Conservation (phyloP, 2,797 vertebrate genomes). For the Leuciscus waleckii region DNA sequence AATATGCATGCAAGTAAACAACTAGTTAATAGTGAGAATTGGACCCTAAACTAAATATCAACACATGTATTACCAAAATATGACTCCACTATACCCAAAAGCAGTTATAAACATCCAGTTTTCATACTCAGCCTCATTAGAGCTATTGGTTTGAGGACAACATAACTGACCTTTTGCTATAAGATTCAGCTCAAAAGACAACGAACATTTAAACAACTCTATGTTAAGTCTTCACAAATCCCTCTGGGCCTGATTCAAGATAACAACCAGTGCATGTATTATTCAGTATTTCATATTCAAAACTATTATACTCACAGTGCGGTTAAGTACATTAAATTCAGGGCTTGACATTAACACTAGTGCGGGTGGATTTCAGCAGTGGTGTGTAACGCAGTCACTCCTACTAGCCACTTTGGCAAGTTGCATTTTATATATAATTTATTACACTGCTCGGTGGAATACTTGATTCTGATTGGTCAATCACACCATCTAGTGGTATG, state of each 20-base stretch:
- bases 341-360: no score
- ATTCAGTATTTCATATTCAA: background rate
- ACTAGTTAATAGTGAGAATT: background rate
- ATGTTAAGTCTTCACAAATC: background rate
- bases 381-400: no score
- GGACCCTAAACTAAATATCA: no score
- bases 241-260: background rate
- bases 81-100: conserved; percentile 2
- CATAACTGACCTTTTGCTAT: background rate
- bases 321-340: background rate
- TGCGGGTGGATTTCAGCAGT: no score
- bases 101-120: background rate
- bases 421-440: no score
- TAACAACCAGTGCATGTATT: background rate
- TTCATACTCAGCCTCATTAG: background rate
- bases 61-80: background rate
- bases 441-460: no score
- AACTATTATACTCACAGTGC: background rate
- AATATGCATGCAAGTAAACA: background rate
- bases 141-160: background rate
- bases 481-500: no score
- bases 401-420: no score
- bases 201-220: background rate
- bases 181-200: background rate
- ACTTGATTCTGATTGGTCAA: no score